Conservation (phyloP, 2,797 vertebrate genomes). For the Oceanodroma leucorhoa region DNA sequence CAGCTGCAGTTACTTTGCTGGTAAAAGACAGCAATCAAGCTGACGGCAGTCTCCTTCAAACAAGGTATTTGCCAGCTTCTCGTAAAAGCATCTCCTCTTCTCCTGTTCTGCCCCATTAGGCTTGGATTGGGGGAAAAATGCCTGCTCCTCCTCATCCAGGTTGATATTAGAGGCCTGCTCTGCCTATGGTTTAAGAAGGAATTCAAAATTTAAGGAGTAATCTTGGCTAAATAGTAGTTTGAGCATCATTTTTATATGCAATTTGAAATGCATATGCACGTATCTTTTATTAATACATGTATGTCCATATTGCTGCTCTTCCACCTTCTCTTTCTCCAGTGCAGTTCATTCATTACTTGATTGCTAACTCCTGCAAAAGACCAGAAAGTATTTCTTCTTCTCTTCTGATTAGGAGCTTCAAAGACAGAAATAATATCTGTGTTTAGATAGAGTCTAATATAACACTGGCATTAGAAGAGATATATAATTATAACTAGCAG, state of each 20-base stretch:
- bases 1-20: conserved; percentile 8
- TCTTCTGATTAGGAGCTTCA: neutral
- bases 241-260: neutral
- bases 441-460: conserved; percentile 42
- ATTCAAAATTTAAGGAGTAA: neutral
- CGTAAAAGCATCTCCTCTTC: neutral
- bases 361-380: neutral
- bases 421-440: conserved; percentile 31
- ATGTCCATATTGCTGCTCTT: neutral
- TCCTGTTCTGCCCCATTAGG: neutral
- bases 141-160: neutral
- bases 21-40: neutral
- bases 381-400: neutral
- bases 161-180: neutral
- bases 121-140: neutral
- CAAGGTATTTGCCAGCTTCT: neutral
- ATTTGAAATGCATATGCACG: neutral
- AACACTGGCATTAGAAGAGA: conserved; percentile 25
- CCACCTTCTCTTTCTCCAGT: neutral
- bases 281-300: neutral
- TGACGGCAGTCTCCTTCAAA: neutral
- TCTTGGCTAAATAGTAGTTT: neutral
- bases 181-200: neutral
- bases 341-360: neutral
- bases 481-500: conserved; percentile 36